Evolutionary conservation across 2,888 invertebrate genomes (phyloP), one percentile per base, ranked within the genome.

Genomic region (Polietes domitor): DNA sequence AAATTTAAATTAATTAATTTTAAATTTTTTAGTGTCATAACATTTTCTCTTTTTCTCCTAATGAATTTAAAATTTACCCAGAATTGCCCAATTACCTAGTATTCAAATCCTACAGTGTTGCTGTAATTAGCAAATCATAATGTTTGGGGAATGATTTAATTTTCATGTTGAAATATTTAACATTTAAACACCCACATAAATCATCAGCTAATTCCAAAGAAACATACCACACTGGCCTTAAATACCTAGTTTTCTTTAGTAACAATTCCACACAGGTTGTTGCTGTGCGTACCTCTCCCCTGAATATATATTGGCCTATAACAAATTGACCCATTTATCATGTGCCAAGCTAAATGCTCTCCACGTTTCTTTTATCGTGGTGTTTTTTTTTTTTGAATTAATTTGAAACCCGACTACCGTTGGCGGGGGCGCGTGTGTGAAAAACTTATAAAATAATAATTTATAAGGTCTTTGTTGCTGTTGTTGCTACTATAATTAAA

Each of bases 251-350:
- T 47, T 12, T 47, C 1, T 47, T 47, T 37, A 3, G 7, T 37
- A 32, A 32, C n/a, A 32, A 32, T 32, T 32, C 7, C 32, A 32
- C 32, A 32, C 32, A 32, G 4, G 1, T 37, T 37, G 4, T 7
- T 37, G 37, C 12, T 37, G 32, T 32, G 32, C 32, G 3, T 32
- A 32, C n/a, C 47, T 47, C 47, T 47, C 47, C 47, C 15, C 47
- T 47, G 15, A 10, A 32, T 32, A n/a, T 32, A 32, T 19, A 50
- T 21, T 55, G 24, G 24, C 26, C 24, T 26, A 15, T 24, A 24
- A 58, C 24, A 58, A 24, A 58, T 58, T 24, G 58, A 26, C 26
- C 58, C 24, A 58, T 58, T 58, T 15, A 58, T 58, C 58, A 58
- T 58, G 2, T 6, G 2, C 19, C 53, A 5, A 7, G 1, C 12